Base-by-base conservation (phyloP, 2,888 invertebrate genomes). In the Eledona agricola region DNA sequence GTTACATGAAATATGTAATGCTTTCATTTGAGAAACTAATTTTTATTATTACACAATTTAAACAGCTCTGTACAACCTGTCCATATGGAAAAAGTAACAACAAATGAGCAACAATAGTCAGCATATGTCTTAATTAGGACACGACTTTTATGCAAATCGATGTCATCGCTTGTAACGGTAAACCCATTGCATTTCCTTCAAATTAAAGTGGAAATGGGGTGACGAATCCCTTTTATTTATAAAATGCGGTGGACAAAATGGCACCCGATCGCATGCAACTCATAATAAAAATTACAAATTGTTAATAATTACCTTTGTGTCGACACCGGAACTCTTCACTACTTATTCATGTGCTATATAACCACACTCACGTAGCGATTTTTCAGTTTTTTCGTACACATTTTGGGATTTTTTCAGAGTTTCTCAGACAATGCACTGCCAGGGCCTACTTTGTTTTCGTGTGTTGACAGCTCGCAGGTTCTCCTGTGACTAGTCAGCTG, bases 401-500 rank as follows among this genome's bases (percentile, higher is more conserved):
- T 70, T 57, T 58, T 69, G 60, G 34, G 51, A 54, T 38, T 59
- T 58, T 63, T 57, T 56, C 55, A 55, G 17, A 29, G 35, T 51
- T 51, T 37, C 26, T 37, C 12, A 28, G 51, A 66, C 64, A 64
- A 62, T 62, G 61, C 59, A 65, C 56, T 26, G 9, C 31, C 37
- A 51, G 34, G 40, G 16, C 51, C 35, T 45, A 51, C 31, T 51
- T 57, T 60, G 56, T 61, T 60, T 45, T 53, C 40, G 37, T 57
- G 38, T 57, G 54, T 57, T 65, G 64, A 65, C 66, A 65, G 58
- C 28, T 59, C 58, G 51, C 60, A 59, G 57, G 66, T 61, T 65
- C 60, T 56, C 62, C 58, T 58, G 56, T 59, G 64, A 67, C 62
- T 65, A 64, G 66, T 71, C 71, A 71, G 71, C 70, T 70, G 70